A percentile compares a stretch with the other conserved stretches of the same genome.
phyloP scores from a whole-genome alignment of 2,797 vertebrate genomes.

The Xenops minutus region DNA sequence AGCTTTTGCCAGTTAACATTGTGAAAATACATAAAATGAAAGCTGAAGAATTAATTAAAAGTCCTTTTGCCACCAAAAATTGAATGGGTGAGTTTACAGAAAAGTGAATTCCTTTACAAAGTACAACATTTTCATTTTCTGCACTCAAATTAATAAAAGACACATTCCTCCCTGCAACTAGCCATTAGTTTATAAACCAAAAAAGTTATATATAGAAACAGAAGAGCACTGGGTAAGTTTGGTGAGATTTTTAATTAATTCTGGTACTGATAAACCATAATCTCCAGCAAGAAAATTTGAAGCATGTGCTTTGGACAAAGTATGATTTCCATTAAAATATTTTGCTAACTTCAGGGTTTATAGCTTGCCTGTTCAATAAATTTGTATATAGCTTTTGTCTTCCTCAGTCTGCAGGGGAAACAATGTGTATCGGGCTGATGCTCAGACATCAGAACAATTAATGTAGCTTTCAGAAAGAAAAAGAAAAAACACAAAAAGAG shows the following conservation, averaged over 20 bases:
- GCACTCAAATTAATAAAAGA: neutral
- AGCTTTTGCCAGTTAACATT: neutral
- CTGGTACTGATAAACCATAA: neutral
- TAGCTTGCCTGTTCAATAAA: slow-evolving; percentile 37
- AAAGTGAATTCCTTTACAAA: neutral
- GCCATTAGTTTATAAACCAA: neutral
- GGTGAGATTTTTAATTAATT: neutral
- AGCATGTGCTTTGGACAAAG: neutral
- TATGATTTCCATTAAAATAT: slow-evolving; percentile 28
- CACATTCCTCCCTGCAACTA: neutral
- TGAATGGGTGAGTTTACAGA: neutral
- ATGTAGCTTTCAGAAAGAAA: neutral
- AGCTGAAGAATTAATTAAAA: neutral
- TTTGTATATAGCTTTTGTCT: slow-evolving; percentile 45
- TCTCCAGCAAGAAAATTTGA: neutral
- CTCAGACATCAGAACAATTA: slow-evolving; percentile 38
- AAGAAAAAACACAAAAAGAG: neutral
- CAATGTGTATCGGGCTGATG: neutral
- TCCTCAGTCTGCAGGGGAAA: slow-evolving; percentile 6
- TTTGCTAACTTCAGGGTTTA: slow-evolving; percentile 12
- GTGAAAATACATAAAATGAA: slow-evolving; percentile 22
- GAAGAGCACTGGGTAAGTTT: neutral
- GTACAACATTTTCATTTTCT: neutral
- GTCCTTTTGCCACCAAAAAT: neutral
- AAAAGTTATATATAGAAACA: neutral